Evolutionary conservation across 2,113 vertebrate genomes (phyloP).

Genomic region (Alectura lathami): DNA sequence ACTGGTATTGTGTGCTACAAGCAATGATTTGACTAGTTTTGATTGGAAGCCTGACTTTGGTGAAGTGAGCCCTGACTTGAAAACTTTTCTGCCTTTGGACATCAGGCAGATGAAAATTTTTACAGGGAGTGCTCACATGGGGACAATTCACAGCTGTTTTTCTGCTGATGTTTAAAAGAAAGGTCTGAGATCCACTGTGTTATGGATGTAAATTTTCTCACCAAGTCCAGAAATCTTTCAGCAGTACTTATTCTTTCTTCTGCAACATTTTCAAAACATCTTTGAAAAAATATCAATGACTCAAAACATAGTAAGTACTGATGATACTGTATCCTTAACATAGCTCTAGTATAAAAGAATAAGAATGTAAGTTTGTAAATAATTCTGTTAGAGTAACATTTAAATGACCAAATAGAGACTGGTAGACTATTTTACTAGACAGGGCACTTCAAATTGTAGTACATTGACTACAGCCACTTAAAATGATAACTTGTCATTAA

Average conservation of each 20-base stretch:
- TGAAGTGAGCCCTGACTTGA: not conserved
- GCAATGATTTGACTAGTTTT: not conserved
- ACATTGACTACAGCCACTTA: no score
- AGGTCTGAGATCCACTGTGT: not conserved
- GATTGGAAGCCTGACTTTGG: not conserved
- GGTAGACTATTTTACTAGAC: not conserved
- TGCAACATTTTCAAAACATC: not conserved
- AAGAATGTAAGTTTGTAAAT: not conserved
- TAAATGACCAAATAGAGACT: not conserved
- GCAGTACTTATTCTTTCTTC: not conserved
- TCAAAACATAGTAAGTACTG: not conserved
- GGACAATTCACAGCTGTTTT: not conserved
- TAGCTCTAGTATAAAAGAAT: not conserved
- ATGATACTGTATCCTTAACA: not conserved
- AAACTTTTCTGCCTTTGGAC: not conserved
- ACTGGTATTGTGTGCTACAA: not conserved
- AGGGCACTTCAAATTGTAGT: not conserved
- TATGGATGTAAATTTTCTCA: not conserved
- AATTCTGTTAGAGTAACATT: not conserved
- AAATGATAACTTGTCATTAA: no score
- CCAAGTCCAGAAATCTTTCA: not conserved
- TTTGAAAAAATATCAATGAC: not conserved
- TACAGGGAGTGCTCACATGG: fast-evolving
- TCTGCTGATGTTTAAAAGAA: not conserved
- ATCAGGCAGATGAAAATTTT: not conserved